A percentile compares a stretch with the other conserved stretches of the same genome.
Conservation (phyloP, 2,888 invertebrate species). For the Tipula lateralis region DNA sequence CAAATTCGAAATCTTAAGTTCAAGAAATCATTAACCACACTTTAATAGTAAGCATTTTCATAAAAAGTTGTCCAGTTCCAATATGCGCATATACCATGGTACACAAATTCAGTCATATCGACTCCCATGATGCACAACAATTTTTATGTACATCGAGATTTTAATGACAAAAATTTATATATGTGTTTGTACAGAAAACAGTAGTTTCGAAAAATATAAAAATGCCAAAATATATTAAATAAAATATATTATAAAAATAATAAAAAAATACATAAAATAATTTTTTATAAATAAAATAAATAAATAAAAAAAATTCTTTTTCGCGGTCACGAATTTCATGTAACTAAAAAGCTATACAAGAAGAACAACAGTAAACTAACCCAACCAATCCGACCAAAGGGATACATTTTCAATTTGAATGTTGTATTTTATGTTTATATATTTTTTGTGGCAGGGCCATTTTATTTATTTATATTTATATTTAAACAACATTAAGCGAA, state of each 20-base stretch:
- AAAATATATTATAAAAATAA: conserved; percentile 19
- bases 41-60: too few species aligned
- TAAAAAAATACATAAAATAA: conserved; percentile 19
- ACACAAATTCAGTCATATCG: neutral
- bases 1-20: too few species aligned
- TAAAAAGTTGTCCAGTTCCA: neutral
- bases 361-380: neutral
- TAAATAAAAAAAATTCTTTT: neutral
- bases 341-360: neutral
- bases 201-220: neutral
- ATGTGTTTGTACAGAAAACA: neutral
- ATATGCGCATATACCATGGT: neutral
- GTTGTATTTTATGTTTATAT: conserved; percentile 1
- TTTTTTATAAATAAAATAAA: neutral
- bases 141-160: neutral
- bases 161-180: neutral
- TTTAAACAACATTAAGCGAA: conserved; percentile 19
- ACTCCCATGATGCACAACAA: conserved; percentile 2
- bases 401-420: neutral
- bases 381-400: conserved; percentile 13
- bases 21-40: too few species aligned
- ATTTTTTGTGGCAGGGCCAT: neutral
- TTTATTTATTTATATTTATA: neutral
- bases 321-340: conserved; percentile 24
- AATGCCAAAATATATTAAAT: conserved; percentile 19